Evolutionary conservation across 2,888 invertebrate genomes (phyloP).

Genomic region (Thalpophila matura): DNA sequence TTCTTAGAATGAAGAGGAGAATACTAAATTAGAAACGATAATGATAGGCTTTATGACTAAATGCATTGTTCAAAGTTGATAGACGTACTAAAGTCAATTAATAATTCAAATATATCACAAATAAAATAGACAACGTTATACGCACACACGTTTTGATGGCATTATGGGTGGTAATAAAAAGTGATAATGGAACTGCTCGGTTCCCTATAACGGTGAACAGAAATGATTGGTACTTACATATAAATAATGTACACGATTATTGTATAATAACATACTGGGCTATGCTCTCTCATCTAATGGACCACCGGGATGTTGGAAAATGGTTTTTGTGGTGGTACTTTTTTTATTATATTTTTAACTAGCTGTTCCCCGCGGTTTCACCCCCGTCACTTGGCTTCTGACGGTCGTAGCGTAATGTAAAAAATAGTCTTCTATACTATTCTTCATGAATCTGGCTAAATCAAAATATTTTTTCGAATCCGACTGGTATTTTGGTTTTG

Average conservation of each 20-base stretch:
- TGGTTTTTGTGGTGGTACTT: conserved; percentile 10
- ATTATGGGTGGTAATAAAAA: conserved; percentile 46
- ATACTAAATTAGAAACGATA: neutral
- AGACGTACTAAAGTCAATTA: neutral
- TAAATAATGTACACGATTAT: conserved; percentile 53
- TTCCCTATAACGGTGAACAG: conserved; percentile 48
- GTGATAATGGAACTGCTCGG: conserved; percentile 34
- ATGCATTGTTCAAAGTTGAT: neutral
- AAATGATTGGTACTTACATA: conserved; percentile 46
- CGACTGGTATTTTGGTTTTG: too few species aligned
- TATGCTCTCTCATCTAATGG: conserved; percentile 31
- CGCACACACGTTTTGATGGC: conserved; percentile 26
- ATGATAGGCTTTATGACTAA: neutral
- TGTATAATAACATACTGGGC: conserved; percentile 47
- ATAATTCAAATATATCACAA: conserved; percentile 21
- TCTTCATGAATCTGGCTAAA: too few species aligned
- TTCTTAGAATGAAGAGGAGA: neutral
- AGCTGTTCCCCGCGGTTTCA: too few species aligned
- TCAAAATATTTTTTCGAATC: too few species aligned
- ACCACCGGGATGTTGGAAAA: conserved; percentile 38
- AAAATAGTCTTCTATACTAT: too few species aligned
- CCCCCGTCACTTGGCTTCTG: too few species aligned
- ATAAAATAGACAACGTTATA: conserved; percentile 10
- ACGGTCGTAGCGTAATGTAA: too few species aligned
- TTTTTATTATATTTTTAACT: neutral